phyloP scores from a whole-genome alignment of 1,140 invertebrate species.

The Samia ricini region DNA sequence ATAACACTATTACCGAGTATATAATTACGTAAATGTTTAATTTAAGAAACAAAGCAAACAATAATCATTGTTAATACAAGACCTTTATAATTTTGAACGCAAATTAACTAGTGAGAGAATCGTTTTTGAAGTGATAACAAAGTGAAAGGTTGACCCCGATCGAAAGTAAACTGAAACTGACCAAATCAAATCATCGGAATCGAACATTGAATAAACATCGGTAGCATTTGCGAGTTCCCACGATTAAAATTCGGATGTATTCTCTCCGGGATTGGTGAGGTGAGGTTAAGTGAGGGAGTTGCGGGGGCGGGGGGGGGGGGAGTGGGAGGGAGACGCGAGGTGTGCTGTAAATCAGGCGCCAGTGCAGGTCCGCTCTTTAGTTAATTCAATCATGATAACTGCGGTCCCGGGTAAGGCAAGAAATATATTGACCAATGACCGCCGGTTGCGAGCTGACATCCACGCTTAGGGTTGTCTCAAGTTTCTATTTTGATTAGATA shows the following conservation, averaged over 20 bases:
- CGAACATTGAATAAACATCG: constrained; percentile 65
- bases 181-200: constrained; percentile 48
- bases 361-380: constrained; percentile 34
- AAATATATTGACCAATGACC: constrained; percentile 73
- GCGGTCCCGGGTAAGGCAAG: constrained; percentile 49
- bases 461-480: constrained; percentile 16
- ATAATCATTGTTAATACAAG: neutral
- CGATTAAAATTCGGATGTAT: constrained; percentile 66
- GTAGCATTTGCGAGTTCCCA: constrained; percentile 50
- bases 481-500: neutral
- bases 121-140: neutral
- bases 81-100: neutral
- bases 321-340: neutral
- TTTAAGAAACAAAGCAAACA: constrained; percentile 2
- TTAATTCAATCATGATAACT: constrained; percentile 75
- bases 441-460: constrained; percentile 27
- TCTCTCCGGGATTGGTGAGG: constrained; percentile 37
- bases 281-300: neutral
- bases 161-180: constrained; percentile 35
- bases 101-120: neutral
- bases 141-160: constrained; percentile 26
- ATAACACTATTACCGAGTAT: neutral
- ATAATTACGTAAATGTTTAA: neutral
- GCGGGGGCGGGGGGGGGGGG: neutral
- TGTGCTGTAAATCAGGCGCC: constrained; percentile 35